These are phyloP conservation scores for Anneissia japonica DNA, from an alignment of 35 echinoderm and acorn worm species.

Conservation along the genomic window DNA sequence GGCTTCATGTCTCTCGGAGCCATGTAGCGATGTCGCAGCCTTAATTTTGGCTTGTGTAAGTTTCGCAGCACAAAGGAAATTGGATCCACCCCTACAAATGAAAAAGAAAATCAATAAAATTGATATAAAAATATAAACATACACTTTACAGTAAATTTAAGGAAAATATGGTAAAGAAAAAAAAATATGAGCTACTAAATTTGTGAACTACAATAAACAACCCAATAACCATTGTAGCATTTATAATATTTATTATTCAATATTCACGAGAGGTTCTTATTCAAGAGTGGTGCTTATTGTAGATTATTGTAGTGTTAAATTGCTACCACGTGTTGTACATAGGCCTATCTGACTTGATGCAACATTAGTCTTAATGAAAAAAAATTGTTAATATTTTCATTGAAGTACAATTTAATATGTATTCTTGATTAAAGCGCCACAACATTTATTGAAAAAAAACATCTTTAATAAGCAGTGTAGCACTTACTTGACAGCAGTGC, in stretches of 20 bases:
- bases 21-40: slow-evolving; percentile 61
- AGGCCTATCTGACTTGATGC: no score
- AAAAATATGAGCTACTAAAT: background rate
- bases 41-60: slow-evolving; percentile 47
- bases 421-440: no score
- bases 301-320: no score
- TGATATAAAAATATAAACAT: background rate
- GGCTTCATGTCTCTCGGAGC: slow-evolving; percentile 36
- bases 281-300: no score
- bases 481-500: no score
- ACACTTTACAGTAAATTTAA: background rate
- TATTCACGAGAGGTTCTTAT: no score
- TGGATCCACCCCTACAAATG: slow-evolving; percentile 51
- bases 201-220: background rate
- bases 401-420: no score
- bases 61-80: slow-evolving; percentile 48
- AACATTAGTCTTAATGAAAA: no score
- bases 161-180: background rate
- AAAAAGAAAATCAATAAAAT: background rate
- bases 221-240: background rate
- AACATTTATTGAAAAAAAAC: no score
- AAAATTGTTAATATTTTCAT: no score
- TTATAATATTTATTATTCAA: background rate
- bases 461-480: no score
- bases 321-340: no score